Evolutionary conservation across 2,113 vertebrate genomes (phyloP).

Genomic region (Ictidomys tridecemlineatus): DNA sequence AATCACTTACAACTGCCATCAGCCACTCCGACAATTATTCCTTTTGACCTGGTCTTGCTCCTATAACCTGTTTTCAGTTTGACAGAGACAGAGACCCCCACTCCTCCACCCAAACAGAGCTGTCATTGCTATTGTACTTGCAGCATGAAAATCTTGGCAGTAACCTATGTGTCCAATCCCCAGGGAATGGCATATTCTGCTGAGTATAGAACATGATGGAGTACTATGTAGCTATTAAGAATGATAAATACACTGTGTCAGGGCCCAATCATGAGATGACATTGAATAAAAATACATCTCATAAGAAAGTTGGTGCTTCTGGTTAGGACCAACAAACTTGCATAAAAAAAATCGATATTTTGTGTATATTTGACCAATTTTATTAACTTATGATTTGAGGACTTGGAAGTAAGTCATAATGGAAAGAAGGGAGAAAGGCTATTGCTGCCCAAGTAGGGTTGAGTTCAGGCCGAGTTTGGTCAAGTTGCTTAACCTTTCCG

Average conservation of each 20-base stretch:
- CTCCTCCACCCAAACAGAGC: background rate
- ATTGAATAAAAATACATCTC: background rate
- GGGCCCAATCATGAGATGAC: background rate
- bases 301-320: background rate
- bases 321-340: too few species aligned
- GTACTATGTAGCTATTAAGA: background rate
- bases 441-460: background rate
- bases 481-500: background rate
- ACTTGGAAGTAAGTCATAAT: background rate
- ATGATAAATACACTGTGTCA: background rate
- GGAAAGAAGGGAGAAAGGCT: background rate
- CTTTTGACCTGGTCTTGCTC: background rate
- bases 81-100: background rate
- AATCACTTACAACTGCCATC: background rate
- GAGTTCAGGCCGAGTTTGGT: background rate
- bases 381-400: background rate
- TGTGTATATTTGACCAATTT: background rate
- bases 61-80: background rate
- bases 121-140: background rate
- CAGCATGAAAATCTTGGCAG: background rate
- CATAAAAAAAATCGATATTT: background rate
- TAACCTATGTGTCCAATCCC: background rate
- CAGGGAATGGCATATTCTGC: background rate
- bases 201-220: background rate
- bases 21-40: background rate